Base-by-base conservation (phyloP, 2,113 vertebrate species). In the Hypanus sabinus region DNA sequence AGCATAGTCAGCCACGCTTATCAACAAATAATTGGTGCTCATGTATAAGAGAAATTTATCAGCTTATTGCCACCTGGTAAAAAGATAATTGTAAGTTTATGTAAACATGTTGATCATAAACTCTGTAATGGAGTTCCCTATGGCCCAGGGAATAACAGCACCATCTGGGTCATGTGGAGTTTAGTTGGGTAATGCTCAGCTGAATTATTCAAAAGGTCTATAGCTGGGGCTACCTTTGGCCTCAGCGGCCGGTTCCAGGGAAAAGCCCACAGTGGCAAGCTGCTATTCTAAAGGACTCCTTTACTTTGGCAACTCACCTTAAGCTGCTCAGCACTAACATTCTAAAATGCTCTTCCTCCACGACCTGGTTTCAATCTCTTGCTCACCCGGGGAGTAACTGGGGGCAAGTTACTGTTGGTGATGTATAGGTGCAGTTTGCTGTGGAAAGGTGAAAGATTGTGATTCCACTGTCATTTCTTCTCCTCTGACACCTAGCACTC, bases 71-170 rank as follows among this genome's bases (percentile, higher is more conserved):
- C 68, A 55, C 71, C 91, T 55, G 20, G 91, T 70, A 93, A 71
- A 91, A 93, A 3, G 18, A 6, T 22, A 71, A n/a, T 22, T 20
- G 22, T 24, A 22, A 24, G 36, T 93, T 27, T 71, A 68, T 93
- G 60, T 73, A 36, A 93, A 93, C 9, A 73, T 46, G 38, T 93
- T 75, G 46, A 75, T 70, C 91, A 93, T 93, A 55, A 73, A 93
- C 91, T 93, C 68, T 73, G 55, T 30, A 93, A 46, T 92, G 68
- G 70, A 55, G 60, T 6, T 90, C 57, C 85, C 85, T 36, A 12
- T 68, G 60, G 85, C 30, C 0, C 60, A 20, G 57, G 27, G 60
- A 65, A 68, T 9, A 90, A 68, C n/a, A 7, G 55, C 55, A 33
- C 60, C 85, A 90, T n/a, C 60, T 88, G 85, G 85, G 55, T 24